Base-by-base conservation (phyloP, 2,888 invertebrate species). In the Eupithecia dodoneata region DNA sequence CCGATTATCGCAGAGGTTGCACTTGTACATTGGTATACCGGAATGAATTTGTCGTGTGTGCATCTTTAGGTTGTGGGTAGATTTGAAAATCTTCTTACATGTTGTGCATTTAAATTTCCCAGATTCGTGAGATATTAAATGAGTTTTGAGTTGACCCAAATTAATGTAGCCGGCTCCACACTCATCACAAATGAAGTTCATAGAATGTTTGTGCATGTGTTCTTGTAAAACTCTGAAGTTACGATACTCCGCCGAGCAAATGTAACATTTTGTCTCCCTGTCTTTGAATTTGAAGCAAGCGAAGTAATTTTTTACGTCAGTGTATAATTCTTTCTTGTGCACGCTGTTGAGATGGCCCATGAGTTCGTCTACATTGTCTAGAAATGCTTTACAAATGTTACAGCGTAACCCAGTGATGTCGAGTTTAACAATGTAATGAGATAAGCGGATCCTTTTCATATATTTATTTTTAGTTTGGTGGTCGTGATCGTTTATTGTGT, bases 401-500 rank as follows among this genome's bases (percentile, higher is more conserved):
- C 93, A 94, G 18, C 81, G 76, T 0, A 93, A 80, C 0, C 76
- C 82, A 0, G 93, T 92, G 12, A 93, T 89, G 49, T 94, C 93
- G 0, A 93, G 80, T 83, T 90, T 92, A 0, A 90, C 88, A 15
- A 87, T 84, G 81, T 76, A 81, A 71, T 75, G 76, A 0, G 65
- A 69, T 12, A 79, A 44, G n/a, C 70, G 74, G 4, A 76, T 80
- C 0, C 49, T 72, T 41, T 76, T 73, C 70, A 85, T 83, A 63
- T 76, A 79, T 49, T 66, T 76, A 3, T 75, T 63, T 69, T 76
- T 81, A 18, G 72, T 78, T 15, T 76, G 73, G 7, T 77, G 72
- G n/a, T 81, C 78, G 49, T 83, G 80, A 69, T 80, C 73, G n/a
- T 80, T 71, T 18, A 87, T 81, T 0, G 87, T 89, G 71, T 92